phyloP scores from a whole-genome alignment of 2,797 vertebrate species.

The Chrysolophus pictus region DNA sequence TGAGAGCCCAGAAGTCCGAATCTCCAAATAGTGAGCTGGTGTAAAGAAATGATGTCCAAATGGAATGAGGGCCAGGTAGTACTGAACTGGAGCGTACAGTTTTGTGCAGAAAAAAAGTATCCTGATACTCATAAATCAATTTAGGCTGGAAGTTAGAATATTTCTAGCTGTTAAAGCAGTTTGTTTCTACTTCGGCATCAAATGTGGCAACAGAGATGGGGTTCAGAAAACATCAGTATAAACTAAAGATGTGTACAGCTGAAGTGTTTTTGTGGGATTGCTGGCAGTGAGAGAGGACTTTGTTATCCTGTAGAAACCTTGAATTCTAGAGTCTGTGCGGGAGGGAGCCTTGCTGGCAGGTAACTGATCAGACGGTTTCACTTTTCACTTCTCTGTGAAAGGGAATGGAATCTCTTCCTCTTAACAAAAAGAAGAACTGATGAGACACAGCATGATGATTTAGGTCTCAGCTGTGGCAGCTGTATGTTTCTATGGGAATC shows the following conservation, averaged over 20 bases:
- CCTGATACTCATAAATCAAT: background rate
- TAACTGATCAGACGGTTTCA: background rate
- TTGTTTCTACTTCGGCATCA: background rate
- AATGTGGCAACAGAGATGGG: background rate
- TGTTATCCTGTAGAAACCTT: background rate
- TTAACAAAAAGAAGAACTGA: conserved; percentile 6
- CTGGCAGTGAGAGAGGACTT: background rate
- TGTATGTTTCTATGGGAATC: background rate
- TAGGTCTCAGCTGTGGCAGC: background rate
- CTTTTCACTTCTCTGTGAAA: conserved; percentile 1
- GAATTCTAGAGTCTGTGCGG: background rate
- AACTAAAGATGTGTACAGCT: background rate
- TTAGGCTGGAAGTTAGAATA: background rate
- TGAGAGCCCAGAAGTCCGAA: background rate
- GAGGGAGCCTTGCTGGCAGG: background rate
- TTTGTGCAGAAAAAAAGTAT: background rate
- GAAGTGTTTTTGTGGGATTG: background rate
- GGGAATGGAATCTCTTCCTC: background rate
- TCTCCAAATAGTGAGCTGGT: background rate
- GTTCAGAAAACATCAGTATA: background rate
- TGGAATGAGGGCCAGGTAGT: background rate
- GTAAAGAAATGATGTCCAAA: background rate
- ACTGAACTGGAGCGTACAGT: background rate
- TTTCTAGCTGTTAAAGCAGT: background rate
- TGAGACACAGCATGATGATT: conserved; percentile 5